Conservation (phyloP, 2,113 vertebrate genomes). For the Sterrhoptilus dennistouni region DNA sequence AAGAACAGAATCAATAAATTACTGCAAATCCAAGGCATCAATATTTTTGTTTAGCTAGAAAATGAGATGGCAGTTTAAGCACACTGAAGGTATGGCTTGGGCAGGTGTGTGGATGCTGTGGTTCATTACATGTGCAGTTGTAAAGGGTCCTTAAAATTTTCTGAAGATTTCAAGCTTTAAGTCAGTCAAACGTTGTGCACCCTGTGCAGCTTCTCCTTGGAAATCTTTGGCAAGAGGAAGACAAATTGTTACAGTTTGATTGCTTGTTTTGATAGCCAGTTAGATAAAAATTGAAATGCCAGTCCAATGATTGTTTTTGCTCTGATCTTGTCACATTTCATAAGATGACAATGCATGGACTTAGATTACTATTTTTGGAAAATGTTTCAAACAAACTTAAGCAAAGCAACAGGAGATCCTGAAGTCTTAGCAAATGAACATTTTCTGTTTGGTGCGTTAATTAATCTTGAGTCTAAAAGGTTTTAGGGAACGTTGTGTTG, state of each 20-base stretch:
- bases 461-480: not conserved
- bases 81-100: not conserved
- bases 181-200: not conserved
- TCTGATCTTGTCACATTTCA: not conserved
- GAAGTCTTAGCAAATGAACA: not conserved
- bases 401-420: not conserved
- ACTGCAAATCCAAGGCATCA: not conserved
- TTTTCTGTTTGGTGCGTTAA: not conserved
- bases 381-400: not conserved
- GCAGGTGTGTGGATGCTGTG: not conserved
- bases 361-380: not conserved
- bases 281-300: not conserved
- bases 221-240: not conserved
- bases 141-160: not conserved
- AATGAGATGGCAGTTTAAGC: not conserved
- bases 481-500: not conserved
- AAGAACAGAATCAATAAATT: constrained; percentile 10
- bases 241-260: not conserved
- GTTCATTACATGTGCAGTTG: not conserved
- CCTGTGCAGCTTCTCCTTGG: not conserved
- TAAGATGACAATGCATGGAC: not conserved
- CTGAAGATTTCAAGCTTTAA: not conserved
- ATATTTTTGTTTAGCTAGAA: constrained; percentile 8
- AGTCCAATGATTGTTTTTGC: not conserved
- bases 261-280: constrained; percentile 6